A percentile compares a stretch with the other conserved stretches of the same genome.
phyloP scores from a whole-genome alignment of 2,888 invertebrate genomes.

The Sepioteuthis lessoniana region DNA sequence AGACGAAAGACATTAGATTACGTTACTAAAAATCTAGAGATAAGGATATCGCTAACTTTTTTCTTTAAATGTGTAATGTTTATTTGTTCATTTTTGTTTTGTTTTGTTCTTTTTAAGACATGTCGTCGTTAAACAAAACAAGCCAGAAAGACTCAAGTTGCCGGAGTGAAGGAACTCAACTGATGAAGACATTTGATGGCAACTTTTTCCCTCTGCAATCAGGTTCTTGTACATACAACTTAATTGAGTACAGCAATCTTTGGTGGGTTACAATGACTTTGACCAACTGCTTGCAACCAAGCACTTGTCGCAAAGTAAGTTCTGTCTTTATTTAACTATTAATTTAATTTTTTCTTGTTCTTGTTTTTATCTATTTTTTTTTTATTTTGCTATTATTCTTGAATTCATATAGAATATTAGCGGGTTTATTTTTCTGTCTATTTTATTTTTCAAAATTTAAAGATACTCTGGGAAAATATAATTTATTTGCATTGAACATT shows the following conservation, averaged over 20 bases:
- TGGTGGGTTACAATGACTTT: conserved; percentile 24
- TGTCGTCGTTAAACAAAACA: neutral
- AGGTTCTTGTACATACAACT: neutral
- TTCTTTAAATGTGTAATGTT: too few relatives aligned
- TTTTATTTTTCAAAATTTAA: neutral
- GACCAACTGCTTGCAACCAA: neutral
- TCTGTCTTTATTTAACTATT: neutral
- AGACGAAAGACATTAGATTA: too few relatives aligned
- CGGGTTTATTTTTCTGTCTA: neutral
- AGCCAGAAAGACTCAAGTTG: conserved; percentile 36
- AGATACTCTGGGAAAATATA: too few relatives aligned
- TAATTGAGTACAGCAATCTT: neutral
- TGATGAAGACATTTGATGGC: conserved; percentile 39
- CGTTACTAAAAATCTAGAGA: too few relatives aligned
- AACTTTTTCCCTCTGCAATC: conserved; percentile 15
- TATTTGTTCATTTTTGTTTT: neutral
- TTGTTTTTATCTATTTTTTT: neutral
- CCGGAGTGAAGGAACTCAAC: conserved; percentile 12
- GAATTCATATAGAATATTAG: neutral
- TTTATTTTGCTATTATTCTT: neutral
- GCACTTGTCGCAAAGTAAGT: conserved; percentile 37
- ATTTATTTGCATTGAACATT: too few relatives aligned
- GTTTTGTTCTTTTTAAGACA: neutral
- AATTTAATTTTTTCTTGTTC: too few relatives aligned
- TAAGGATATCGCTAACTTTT: too few relatives aligned